These are phyloP conservation scores for Lonchura striata DNA, from an alignment of 2,113 vertebrate species.

Conservation along the genomic window DNA sequence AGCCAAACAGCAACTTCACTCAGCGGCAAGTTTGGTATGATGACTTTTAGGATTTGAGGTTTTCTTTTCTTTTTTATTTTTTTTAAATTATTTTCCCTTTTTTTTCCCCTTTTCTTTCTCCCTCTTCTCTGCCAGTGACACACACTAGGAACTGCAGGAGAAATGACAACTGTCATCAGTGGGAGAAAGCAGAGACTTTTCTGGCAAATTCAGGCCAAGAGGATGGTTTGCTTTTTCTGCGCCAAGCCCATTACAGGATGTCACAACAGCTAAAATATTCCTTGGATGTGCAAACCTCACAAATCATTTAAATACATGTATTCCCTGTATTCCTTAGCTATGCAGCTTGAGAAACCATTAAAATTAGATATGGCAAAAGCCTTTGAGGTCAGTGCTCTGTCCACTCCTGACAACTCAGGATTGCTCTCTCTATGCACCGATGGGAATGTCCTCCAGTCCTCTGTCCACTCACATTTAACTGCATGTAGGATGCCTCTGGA, in stretches of 20 bases:
- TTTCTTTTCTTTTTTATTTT: neutral
- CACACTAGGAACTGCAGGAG: neutral
- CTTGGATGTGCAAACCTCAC: neutral
- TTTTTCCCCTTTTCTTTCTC: too few species aligned
- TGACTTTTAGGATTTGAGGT: constrained; percentile 47
- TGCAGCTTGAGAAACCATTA: neutral
- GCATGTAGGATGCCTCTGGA: neutral
- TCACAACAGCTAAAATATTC: neutral
- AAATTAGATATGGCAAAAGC: neutral
- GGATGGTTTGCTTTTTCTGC: neutral
- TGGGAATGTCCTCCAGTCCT: neutral
- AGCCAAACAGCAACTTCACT: constrained; percentile 45
- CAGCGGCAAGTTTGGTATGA: constrained; percentile 34
- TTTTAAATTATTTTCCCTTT: neutral
- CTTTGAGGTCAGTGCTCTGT: neutral
- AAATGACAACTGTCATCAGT: constrained; percentile 8
- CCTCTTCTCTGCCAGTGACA: neutral
- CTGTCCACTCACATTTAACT: neutral
- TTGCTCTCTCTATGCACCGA: neutral
- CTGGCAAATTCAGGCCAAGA: neutral
- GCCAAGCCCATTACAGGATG: neutral
- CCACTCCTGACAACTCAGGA: neutral
- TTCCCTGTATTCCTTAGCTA: neutral
- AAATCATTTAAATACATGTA: neutral
- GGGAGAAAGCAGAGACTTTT: neutral